These are phyloP conservation scores for Eueides isabella DNA, from an alignment of 1,140 invertebrate species.

Conservation along the genomic window DNA sequence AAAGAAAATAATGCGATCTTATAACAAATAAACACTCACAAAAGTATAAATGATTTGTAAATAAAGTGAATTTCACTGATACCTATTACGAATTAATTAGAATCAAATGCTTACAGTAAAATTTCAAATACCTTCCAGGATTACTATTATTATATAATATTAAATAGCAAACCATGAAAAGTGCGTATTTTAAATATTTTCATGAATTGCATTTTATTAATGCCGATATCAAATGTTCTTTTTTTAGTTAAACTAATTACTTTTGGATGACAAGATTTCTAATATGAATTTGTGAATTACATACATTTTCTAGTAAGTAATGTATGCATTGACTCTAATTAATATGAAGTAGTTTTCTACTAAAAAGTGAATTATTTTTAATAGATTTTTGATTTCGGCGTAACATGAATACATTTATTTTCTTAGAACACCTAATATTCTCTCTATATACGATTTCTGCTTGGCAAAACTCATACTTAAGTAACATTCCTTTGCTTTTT, in stretches of 20 bases:
- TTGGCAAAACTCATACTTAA: constrained; percentile 35
- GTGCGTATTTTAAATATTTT: not conserved
- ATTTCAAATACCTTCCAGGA: not conserved
- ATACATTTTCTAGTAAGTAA: not conserved
- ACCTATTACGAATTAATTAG: constrained; percentile 2
- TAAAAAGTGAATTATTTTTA: too few relatives aligned
- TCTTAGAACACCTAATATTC: constrained; percentile 24
- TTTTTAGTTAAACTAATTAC: too few relatives aligned
- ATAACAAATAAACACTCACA: not conserved
- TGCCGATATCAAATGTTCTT: too few relatives aligned
- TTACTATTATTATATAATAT: not conserved
- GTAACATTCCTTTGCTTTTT: constrained; percentile 27
- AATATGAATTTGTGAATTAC: too few relatives aligned
- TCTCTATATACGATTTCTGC: constrained; percentile 31
- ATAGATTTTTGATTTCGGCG: not conserved
- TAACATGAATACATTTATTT: not conserved
- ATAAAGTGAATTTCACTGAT: not conserved
- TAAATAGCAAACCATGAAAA: not conserved
- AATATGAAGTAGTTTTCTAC: too few relatives aligned
- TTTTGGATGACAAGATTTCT: too few relatives aligned
- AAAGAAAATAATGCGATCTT: not conserved
- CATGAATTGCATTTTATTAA: too few relatives aligned
- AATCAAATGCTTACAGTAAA: not conserved
- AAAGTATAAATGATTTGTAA: not conserved
- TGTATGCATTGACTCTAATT: constrained; percentile 4